Conservation (phyloP, 2,113 vertebrate genomes). For the Rallus limicola region DNA sequence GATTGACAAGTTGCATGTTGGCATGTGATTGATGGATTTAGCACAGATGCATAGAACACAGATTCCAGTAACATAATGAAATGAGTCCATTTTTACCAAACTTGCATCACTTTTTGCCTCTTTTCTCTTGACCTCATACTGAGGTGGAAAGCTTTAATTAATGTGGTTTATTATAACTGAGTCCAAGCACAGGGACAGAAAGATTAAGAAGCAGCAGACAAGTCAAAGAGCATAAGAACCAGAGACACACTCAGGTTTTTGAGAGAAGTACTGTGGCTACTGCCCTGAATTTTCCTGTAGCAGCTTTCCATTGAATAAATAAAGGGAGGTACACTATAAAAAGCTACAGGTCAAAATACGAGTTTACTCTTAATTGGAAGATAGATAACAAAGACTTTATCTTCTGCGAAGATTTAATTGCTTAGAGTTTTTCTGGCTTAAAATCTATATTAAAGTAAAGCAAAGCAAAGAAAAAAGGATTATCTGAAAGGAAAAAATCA, state of each 20-base stretch:
- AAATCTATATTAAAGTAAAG: neutral
- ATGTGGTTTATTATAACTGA: neutral
- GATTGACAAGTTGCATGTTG: neutral
- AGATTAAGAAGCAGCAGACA: slow-evolving; percentile 3
- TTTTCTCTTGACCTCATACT: neutral
- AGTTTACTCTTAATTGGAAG: slow-evolving; percentile 13
- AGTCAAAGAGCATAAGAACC: neutral
- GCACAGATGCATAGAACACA: neutral
- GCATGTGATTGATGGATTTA: neutral
- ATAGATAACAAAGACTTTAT: neutral
- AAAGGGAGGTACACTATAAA: neutral
- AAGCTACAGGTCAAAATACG: neutral
- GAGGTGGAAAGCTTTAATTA: neutral
- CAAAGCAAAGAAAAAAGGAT: neutral
- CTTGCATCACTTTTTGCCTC: neutral
- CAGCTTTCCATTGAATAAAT: neutral
- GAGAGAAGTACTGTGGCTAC: neutral
- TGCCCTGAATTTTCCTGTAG: neutral
- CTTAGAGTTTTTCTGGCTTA: neutral
- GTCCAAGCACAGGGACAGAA: neutral
- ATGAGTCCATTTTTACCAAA: neutral
- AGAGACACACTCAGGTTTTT: neutral
- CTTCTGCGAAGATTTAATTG: neutral
- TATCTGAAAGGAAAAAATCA: neutral
- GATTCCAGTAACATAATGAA: neutral